Base-by-base conservation (phyloP, 2,113 vertebrate species). In the Eulacestoma nigropectus region DNA sequence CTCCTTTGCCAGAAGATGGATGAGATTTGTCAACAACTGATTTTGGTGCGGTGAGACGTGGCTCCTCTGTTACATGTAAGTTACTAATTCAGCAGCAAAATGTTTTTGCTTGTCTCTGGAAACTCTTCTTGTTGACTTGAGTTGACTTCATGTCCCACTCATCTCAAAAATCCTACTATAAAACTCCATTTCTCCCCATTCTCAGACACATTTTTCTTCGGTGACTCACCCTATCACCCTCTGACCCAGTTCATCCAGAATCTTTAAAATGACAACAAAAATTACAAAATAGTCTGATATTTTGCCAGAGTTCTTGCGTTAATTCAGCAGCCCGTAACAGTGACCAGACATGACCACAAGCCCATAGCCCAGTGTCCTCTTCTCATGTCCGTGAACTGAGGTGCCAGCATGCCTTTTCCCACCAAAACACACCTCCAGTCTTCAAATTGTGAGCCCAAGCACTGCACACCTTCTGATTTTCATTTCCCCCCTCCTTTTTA, bases 301-400 rank as follows among this genome's bases (percentile, higher is more conserved):
- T 72, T 83, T 56, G 23, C 23, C 50, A 47, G 33, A n/a, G 16
- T 20, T 81, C 87, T 26, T 62, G 16, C 37, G 21, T 23, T 22
- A 78, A 37, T 12, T 3, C 78, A 85, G 21, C 50, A 41, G 6
- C 42, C 11, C 22, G 0, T 33, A 62, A 20, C 33, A 65, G 33
- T 3, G 9, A 26, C 22, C 41, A 65, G 30, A 77, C 21, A 27
- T 4, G n/a, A 44, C 16, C 25, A 53, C 23, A 16, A 18, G 39
- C 9, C 53, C 75, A 30, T 3, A 3, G 68, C 47, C 10, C 47
- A 65, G 8, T 8, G 76, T 35, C 47, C 13, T 68, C 26, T 25
- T 25, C 13, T 7, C 37, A 11, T 0, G 2, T 44, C 59, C 35
- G 8, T 0, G 2, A 63, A 47, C 25, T 67, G 39, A 46, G 77